These are phyloP conservation scores for Jaculus jaculus DNA, from an alignment of 2,113 vertebrate species.

Conservation along the genomic window DNA sequence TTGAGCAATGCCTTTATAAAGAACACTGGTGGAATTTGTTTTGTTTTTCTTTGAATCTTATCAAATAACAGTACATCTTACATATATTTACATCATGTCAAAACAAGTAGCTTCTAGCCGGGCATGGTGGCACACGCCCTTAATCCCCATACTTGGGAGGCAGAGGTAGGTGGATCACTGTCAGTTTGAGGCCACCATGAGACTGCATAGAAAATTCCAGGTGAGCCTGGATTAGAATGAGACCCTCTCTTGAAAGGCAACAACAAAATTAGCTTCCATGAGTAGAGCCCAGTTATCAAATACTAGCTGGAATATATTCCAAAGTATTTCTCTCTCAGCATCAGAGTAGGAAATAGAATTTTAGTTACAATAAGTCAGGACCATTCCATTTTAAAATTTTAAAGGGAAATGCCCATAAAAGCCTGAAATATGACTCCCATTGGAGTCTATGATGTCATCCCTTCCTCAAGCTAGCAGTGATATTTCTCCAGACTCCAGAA, in stretches of 20 bases:
- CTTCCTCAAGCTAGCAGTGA: no score
- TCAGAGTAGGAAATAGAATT: background rate
- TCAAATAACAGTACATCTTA: background rate
- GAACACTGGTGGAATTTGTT: background rate
- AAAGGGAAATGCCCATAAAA: background rate
- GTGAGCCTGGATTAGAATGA: no score
- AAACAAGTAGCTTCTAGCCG: no score
- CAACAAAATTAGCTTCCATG: fast-evolving
- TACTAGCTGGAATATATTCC: background rate
- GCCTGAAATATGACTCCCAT: background rate
- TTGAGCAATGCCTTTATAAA: background rate
- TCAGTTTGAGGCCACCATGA: no score
- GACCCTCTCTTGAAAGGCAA: no score
- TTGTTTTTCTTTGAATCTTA: no score
- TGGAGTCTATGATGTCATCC: background rate
- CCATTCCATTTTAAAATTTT: background rate
- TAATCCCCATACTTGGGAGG: no score
- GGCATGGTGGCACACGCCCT: no score
- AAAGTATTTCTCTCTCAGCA: background rate
- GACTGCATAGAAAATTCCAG: no score
- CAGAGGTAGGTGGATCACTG: no score
- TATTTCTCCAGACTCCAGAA: background rate
- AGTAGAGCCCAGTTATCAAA: background rate
- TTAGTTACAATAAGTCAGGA: background rate
- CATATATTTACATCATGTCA: background rate